A percentile compares a stretch with the other conserved stretches of the same genome.
Conservation (phyloP, 2,797 vertebrate genomes). For the Sternarchorhynchus goeldii region DNA sequence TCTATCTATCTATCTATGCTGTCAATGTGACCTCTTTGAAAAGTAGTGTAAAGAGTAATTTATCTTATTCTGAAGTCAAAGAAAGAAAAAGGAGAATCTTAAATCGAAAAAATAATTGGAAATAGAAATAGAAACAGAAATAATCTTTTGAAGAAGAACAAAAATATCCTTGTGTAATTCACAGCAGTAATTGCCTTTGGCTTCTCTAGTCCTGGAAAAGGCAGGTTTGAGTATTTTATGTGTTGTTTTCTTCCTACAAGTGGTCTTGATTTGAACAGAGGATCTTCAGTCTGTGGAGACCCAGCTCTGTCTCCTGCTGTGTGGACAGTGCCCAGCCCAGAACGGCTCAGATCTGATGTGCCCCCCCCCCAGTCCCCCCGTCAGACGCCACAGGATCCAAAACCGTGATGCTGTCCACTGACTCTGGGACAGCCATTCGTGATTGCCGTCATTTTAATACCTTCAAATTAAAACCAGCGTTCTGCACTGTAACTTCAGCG, state of each 20-base stretch:
- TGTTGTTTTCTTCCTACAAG: slow-evolving; percentile 45
- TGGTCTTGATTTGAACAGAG: slow-evolving; percentile 50
- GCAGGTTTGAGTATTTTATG: slow-evolving; percentile 36
- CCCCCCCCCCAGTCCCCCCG: slow-evolving; percentile 13
- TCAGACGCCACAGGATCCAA: slow-evolving; percentile 28
- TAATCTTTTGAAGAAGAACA: not conserved
- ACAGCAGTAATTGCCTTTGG: slow-evolving; percentile 9
- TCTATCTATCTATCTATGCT: too few relatives aligned
- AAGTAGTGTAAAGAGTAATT: too few relatives aligned
- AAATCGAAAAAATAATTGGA: not conserved
- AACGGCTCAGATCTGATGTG: slow-evolving; percentile 15
- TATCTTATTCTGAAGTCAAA: too few relatives aligned
- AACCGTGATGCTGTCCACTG: not conserved
- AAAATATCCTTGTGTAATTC: slow-evolving; percentile 10
- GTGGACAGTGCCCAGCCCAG: slow-evolving; percentile 22
- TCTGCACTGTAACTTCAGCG: too few relatives aligned
- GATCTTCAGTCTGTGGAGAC: slow-evolving; percentile 31
- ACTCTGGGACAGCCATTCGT: too few relatives aligned
- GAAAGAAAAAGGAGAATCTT: too few relatives aligned
- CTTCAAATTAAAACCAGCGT: too few relatives aligned
- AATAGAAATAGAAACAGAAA: not conserved
- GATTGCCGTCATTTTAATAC: too few relatives aligned
- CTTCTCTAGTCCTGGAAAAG: slow-evolving; percentile 36
- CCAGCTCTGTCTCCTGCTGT: slow-evolving; percentile 41
- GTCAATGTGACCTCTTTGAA: too few relatives aligned